A percentile compares a stretch with the other conserved stretches of the same genome.
phyloP scores from a whole-genome alignment of 2,113 vertebrate species.

The Chlorodrepanis virens region DNA sequence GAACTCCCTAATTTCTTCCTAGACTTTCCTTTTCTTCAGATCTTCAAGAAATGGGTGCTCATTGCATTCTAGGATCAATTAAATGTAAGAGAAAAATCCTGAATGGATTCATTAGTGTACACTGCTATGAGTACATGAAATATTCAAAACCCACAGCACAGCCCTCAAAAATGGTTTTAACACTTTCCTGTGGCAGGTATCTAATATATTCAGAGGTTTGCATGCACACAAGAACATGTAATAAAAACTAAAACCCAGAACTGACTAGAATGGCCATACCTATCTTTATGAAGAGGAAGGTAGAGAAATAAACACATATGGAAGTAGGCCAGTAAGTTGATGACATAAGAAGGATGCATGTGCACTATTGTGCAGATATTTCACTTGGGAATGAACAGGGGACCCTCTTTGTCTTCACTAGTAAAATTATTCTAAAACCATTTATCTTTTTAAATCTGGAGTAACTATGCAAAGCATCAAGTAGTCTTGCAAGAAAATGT shows the following conservation, averaged over 20 bases:
- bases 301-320: neutral
- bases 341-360: neutral
- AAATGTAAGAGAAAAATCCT: neutral
- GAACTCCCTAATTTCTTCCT: neutral
- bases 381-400: neutral
- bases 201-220: neutral
- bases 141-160: neutral
- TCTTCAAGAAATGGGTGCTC: neutral
- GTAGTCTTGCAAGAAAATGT: neutral
- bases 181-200: neutral
- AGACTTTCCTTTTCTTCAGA: neutral
- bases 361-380: neutral
- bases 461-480: neutral
- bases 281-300: neutral
- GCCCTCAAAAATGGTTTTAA: neutral
- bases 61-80: neutral
- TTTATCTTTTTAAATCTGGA: neutral
- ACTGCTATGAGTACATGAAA: neutral
- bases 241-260: neutral
- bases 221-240: neutral
- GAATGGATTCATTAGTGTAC: neutral
- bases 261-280: neutral
- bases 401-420: neutral
- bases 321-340: neutral
- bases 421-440: neutral